These are phyloP conservation scores for Mizuhopecten yessoensis DNA, from an alignment of 1,140 invertebrate species.

Conservation along the genomic window DNA sequence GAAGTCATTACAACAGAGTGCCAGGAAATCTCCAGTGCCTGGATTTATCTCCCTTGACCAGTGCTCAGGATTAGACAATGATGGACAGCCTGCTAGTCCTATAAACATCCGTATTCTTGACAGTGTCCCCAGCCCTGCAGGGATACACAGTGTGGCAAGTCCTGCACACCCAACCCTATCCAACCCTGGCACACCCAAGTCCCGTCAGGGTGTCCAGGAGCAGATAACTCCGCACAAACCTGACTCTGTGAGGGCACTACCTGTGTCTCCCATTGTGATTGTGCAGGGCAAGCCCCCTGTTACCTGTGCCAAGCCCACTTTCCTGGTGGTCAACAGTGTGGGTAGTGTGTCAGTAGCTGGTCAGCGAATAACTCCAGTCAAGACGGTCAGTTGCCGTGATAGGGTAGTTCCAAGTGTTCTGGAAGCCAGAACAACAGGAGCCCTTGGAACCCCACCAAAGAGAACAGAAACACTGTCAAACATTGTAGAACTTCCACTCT, in stretches of 20 bases:
- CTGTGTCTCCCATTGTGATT: conserved; percentile 35
- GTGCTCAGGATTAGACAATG: not conserved
- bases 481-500: not conserved
- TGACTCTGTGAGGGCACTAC: not conserved
- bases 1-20: not conserved
- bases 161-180: not conserved
- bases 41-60: conserved; percentile 56
- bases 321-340: conserved; percentile 57
- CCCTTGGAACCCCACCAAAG: not conserved
- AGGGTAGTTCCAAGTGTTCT: conserved; percentile 42
- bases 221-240: not conserved
- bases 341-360: not conserved
- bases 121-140: conserved; percentile 27
- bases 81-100: conserved; percentile 43
- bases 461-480: not conserved
- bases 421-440: conserved; percentile 40
- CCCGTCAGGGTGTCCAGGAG: not conserved
- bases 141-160: not conserved
- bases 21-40: conserved; percentile 44
- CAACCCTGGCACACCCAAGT: not conserved
- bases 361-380: conserved; percentile 7
- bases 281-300: conserved; percentile 44
- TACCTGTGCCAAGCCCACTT: conserved; percentile 56
- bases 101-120: conserved; percentile 44
- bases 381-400: not conserved